Evolutionary conservation across 2,888 invertebrate species (phyloP).

Genomic region (Clistopyga incitator): DNA sequence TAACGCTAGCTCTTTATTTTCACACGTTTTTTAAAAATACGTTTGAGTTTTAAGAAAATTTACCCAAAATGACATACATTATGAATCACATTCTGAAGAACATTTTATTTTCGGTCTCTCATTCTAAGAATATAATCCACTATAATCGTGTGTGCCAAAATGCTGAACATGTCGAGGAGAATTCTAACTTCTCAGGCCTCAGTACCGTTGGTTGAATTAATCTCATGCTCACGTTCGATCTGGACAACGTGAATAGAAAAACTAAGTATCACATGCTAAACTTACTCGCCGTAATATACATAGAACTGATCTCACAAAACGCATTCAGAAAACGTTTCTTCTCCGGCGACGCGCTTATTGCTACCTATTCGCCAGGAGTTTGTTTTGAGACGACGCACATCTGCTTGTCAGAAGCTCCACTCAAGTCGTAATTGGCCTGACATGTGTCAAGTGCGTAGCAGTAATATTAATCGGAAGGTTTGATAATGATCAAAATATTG

Average conservation of each 20-base stretch:
- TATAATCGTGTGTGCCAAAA: no score
- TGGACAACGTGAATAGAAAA: neutral
- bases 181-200: neutral
- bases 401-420: slow-evolving; percentile 9
- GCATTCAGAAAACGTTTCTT: neutral
- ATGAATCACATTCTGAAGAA: no score
- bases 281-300: neutral
- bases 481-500: neutral
- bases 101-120: no score
- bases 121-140: no score
- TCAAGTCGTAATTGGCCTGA: slow-evolving; percentile 36
- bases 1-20: no score
- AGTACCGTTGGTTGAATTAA: neutral
- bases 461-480: slow-evolving; percentile 47
- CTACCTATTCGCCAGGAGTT: neutral
- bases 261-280: neutral
- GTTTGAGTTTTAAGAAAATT: no score
- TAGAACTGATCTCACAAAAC: neutral
- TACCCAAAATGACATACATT: no score
- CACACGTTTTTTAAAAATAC: no score
- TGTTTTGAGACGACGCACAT: slow-evolving; percentile 1
- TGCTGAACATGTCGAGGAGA: neutral
- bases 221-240: neutral
- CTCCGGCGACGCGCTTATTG: neutral
- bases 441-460: slow-evolving; percentile 28